Conservation (phyloP, 2,113 vertebrate species). For the Ochotona princeps region DNA sequence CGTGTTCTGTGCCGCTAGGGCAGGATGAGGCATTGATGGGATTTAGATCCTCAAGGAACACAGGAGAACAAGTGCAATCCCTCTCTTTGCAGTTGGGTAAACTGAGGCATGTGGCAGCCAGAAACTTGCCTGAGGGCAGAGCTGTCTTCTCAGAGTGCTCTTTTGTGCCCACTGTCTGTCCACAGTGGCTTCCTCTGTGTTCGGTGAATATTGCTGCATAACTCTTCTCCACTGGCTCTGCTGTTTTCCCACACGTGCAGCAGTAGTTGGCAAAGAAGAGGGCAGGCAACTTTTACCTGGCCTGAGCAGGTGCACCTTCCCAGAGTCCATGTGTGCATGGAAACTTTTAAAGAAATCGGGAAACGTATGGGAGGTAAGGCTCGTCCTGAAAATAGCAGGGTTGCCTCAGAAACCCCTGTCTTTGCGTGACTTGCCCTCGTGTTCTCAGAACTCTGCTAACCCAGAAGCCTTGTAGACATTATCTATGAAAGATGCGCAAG, state of each 20-base stretch:
- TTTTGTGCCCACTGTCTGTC: background rate
- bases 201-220: background rate
- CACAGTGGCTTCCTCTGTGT: rapidly evolving
- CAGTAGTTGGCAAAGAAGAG: too few species aligned
- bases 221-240: background rate
- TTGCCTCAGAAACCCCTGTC: background rate
- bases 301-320: background rate
- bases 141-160: background rate
- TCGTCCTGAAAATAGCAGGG: background rate
- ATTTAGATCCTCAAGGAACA: background rate
- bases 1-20: background rate
- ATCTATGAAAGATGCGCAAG: background rate
- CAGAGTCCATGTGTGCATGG: background rate
- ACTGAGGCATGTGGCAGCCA: too few species aligned
- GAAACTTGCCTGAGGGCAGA: background rate
- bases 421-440: background rate
- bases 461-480: background rate
- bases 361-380: rapidly evolving
- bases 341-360: background rate
- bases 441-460: background rate
- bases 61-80: background rate
- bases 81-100: background rate
- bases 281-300: too few species aligned
- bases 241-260: background rate
- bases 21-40: background rate